Percentiles rank a stretch among this genome's conserved stretches.
phyloP scores from a whole-genome alignment of 2,797 vertebrate genomes.

The Choloepus didactylus region DNA sequence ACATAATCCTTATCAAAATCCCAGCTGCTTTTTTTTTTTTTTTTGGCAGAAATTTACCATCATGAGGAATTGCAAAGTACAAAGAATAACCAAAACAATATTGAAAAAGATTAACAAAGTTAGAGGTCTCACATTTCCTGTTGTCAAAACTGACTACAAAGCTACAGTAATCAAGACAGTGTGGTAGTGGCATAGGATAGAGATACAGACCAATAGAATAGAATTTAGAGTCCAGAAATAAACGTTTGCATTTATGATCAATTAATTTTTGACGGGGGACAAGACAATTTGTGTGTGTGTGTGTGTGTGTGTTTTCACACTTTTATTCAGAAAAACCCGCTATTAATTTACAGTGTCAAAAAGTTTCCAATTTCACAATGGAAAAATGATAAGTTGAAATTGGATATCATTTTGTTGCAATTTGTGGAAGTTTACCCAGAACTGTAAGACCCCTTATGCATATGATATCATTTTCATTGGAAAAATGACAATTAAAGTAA shows the following conservation, averaged over 20 bases:
- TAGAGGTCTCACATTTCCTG: not conserved
- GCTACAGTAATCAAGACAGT: not conserved
- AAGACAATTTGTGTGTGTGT: too few species aligned
- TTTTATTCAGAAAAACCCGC: constrained; percentile 91
- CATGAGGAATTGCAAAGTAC: not conserved
- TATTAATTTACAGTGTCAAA: constrained; percentile 91
- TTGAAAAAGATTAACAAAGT: not conserved
- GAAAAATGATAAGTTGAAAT: constrained; percentile 90
- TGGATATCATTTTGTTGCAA: constrained; percentile 85
- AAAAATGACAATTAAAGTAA: constrained; percentile 87
- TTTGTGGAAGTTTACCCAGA: constrained; percentile 86
- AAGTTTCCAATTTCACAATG: constrained; percentile 95
- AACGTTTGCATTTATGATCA: not conserved
- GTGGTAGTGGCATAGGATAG: not conserved
- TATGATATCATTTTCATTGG: constrained; percentile 84
- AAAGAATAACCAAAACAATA: not conserved
- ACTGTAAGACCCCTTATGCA: constrained; percentile 82
- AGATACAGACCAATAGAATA: not conserved
- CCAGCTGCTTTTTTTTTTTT: not conserved
- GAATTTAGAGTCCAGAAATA: not conserved
- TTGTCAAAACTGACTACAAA: not conserved
- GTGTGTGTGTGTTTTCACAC: constrained; percentile 86
- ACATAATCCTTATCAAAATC: not conserved
- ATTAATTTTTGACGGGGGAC: not conserved
- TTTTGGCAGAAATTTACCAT: not conserved